Base-by-base conservation (phyloP, 2,113 vertebrate species). In the Dasyornis broadbenti region DNA sequence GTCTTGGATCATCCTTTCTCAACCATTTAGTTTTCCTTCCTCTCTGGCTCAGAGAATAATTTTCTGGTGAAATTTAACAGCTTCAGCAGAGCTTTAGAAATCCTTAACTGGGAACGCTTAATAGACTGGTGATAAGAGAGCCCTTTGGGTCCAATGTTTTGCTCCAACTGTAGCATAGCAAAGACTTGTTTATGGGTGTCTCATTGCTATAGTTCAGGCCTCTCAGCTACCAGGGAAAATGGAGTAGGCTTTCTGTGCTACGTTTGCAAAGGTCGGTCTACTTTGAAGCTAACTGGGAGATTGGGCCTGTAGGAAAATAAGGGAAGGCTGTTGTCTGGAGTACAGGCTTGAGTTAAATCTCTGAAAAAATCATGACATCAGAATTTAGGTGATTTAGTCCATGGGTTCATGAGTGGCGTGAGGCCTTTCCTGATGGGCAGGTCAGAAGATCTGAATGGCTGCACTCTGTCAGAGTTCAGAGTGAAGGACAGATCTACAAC, bases 1-100 rank as follows among this genome's bases (percentile, higher is more conserved):
- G 31, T 79, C 66, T 94, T 91, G 90, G 89, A 91, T 90, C 49
- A 95, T 92, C 63, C n/a, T 75, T 87, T 80, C 45, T 31, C 28
- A 79, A 11, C 12, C 40, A 82, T 79, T 91, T 94, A 53, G 61
- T 87, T 89, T 90, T 92, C 30, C 35, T 82, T 95, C 64, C 56
- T 78, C 19, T 84, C 35, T 89, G 61, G 15, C 18, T 53, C n/a
- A 70, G 53, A 71, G 39, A 76, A 76, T 56, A 79, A 56, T 64
- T 91, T 91, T 71, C 57, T 52, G 20, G 44, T 44, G n/a, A 85
- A 79, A 20, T 53, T 81, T 82, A 82, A 71, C 54, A 79, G 20
- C 44, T 95, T 89, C 40, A 85, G 47, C 44, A 91, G 84, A 81
- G 21, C 40, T 91, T 77, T 84, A 70, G 73, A 91, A 92, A 87